phyloP scores from a whole-genome alignment of 2,797 vertebrate species.

The Hypotaenidia okinawae region DNA sequence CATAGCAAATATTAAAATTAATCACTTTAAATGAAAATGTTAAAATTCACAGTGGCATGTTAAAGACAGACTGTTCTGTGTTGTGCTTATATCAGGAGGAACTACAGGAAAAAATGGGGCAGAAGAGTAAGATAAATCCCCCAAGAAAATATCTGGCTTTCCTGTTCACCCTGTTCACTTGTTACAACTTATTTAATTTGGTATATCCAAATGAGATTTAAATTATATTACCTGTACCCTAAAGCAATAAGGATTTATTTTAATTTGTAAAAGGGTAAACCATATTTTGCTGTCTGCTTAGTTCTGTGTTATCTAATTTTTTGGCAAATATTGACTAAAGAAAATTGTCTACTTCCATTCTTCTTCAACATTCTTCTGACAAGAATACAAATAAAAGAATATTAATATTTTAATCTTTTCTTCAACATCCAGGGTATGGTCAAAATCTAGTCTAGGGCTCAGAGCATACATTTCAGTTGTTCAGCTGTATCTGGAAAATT shows the following conservation, averaged over 20 bases:
- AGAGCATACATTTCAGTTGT: neutral
- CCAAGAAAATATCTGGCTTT: neutral
- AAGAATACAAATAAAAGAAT: neutral
- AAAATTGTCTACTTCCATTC: neutral
- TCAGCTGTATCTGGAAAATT: neutral
- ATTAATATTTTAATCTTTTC: neutral
- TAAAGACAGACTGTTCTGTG: neutral
- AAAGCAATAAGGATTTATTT: slow-evolving; percentile 61
- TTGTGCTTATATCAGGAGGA: neutral
- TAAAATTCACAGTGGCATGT: neutral
- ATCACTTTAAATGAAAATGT: neutral
- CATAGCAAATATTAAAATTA: neutral
- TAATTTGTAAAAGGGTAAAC: slow-evolving; percentile 18
- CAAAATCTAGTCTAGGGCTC: neutral
- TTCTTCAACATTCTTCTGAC: neutral
- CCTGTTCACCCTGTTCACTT: slow-evolving; percentile 15
- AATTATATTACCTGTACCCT: slow-evolving; percentile 50
- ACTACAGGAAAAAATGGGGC: neutral
- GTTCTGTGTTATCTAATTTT: slow-evolving; percentile 25
- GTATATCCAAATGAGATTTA: slow-evolving; percentile 46
- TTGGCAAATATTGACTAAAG: slow-evolving; percentile 39
- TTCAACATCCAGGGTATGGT: neutral
- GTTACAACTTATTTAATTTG: slow-evolving; percentile 61
- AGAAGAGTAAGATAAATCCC: slow-evolving; percentile 27
- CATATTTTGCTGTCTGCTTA: slow-evolving; percentile 35